phyloP scores from a whole-genome alignment of 2,888 invertebrate species.

The Caenorhabditis uteleia region DNA sequence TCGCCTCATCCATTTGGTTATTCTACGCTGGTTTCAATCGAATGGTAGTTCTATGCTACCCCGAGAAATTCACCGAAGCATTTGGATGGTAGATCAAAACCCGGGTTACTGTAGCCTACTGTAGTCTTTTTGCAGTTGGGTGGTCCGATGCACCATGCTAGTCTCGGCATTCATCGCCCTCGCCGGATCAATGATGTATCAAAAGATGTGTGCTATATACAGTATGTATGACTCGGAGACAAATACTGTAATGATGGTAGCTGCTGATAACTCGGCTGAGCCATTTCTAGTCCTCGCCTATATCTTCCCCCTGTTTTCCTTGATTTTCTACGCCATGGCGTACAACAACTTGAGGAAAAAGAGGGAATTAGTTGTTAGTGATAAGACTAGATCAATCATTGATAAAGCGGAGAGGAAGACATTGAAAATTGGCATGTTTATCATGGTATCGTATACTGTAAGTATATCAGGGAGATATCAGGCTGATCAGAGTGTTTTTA shows the following conservation, averaged over 20 bases:
- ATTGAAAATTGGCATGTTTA: slow-evolving; percentile 25
- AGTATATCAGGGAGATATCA: neutral
- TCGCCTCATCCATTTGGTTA: slow-evolving; percentile 29
- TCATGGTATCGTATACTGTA: slow-evolving; percentile 25
- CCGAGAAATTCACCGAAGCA: slow-evolving; percentile 4
- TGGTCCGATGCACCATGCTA: slow-evolving; percentile 16
- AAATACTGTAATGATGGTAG: slow-evolving; percentile 17
- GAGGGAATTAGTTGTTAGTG: slow-evolving; percentile 18
- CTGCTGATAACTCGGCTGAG: slow-evolving; percentile 16
- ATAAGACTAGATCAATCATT: slow-evolving; percentile 22
- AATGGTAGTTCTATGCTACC: slow-evolving; percentile 29
- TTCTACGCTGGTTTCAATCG: slow-evolving; percentile 32
- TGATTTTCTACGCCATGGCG: slow-evolving; percentile 26
- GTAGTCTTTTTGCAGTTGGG: slow-evolving; percentile 7
- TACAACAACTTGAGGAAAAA: slow-evolving; percentile 24
- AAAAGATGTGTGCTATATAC: slow-evolving; percentile 23
- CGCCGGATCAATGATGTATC: slow-evolving; percentile 15
- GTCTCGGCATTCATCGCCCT: slow-evolving; percentile 9
- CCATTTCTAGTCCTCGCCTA: slow-evolving; percentile 18
- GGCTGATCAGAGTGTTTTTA: no score
- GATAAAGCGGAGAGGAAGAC: slow-evolving; percentile 26
- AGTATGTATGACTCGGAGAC: slow-evolving; percentile 15
- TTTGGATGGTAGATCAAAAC: slow-evolving; percentile 7
- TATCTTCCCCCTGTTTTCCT: slow-evolving; percentile 16
- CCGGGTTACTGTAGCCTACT: neutral